Percentiles rank a stretch among this genome's conserved stretches.
These are phyloP conservation scores for Pseudorhombus dupliciocellatus DNA, from an alignment of 2,113 vertebrate species.

Conservation along the genomic window DNA sequence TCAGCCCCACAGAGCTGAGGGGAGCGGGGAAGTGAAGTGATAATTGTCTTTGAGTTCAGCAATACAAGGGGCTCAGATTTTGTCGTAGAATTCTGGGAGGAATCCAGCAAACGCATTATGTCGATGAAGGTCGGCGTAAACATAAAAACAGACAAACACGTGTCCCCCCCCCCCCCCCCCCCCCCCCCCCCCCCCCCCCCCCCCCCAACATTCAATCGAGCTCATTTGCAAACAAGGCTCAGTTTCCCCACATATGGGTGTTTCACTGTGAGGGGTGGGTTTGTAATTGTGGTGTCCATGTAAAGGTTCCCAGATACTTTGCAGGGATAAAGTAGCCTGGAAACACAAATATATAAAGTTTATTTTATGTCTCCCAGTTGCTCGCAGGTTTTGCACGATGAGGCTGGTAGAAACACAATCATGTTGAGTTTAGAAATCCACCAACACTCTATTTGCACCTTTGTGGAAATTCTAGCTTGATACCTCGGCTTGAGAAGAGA, in stretches of 20 bases:
- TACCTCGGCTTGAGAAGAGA: constrained; percentile 11
- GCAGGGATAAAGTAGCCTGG: constrained; percentile 1
- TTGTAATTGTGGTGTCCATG: neutral
- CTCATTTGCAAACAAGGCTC: too few relatives aligned
- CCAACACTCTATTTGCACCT: neutral
- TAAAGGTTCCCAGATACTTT: neutral
- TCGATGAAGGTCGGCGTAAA: neutral
- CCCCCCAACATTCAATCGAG: too few relatives aligned
- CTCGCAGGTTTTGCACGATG: neutral
- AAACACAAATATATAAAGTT: neutral
- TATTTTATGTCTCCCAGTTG: neutral
- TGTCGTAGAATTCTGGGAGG: too few relatives aligned
- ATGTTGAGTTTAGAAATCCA: constrained; percentile 16
- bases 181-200: too few relatives aligned
- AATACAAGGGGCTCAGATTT: neutral
- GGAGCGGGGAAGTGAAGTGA: neutral
- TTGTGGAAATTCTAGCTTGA: constrained; percentile 12
- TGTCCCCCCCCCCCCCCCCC: too few relatives aligned
- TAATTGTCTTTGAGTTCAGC: neutral
- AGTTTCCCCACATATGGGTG: neutral
- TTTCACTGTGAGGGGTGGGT: neutral
- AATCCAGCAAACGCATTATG: neutral
- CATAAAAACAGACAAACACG: too few relatives aligned
- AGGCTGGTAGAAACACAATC: constrained; percentile 27
- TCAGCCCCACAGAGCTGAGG: too few relatives aligned